Percentiles rank a stretch among this genome's conserved stretches.
phyloP scores from a whole-genome alignment of 2,888 invertebrate species.

The Mamestra brassicae region DNA sequence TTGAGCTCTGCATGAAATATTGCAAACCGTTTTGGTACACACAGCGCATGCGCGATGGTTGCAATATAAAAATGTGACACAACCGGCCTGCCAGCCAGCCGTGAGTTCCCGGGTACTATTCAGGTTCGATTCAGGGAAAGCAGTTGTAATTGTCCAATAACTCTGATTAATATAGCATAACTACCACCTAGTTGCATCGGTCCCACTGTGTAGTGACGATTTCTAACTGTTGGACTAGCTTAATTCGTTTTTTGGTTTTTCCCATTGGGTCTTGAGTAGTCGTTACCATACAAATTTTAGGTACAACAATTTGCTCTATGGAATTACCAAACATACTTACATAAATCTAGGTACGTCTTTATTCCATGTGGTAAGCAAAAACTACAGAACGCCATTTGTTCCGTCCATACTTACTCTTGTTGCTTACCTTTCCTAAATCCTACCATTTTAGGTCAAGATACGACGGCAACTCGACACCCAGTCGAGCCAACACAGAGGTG shows the following conservation, averaged over 20 bases:
- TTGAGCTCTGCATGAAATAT: not conserved
- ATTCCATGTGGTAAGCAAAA: not conserved
- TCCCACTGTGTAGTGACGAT: not conserved
- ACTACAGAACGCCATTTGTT: not conserved
- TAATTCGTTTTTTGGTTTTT: not conserved
- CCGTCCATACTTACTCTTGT: not conserved
- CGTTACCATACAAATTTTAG: not conserved
- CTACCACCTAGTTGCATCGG: not conserved
- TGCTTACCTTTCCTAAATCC: not conserved
- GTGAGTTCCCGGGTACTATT: constrained; percentile 36
- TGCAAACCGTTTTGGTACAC: not conserved
- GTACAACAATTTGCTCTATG: not conserved
- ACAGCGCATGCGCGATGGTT: constrained; percentile 9
- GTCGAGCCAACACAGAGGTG: not conserved
- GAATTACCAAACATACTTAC: not conserved
- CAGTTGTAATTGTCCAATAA: not conserved
- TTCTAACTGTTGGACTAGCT: not conserved
- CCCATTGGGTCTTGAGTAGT: not conserved
- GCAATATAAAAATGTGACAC: not conserved
- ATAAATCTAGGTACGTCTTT: not conserved
- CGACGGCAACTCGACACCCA: not conserved
- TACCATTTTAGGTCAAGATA: not conserved
- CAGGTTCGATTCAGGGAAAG: constrained; percentile 9
- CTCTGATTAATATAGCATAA: not conserved
- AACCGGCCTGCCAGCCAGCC: not conserved